phyloP scores from a whole-genome alignment of 2,888 invertebrate species.

The Ecdyonurus torrentis region DNA sequence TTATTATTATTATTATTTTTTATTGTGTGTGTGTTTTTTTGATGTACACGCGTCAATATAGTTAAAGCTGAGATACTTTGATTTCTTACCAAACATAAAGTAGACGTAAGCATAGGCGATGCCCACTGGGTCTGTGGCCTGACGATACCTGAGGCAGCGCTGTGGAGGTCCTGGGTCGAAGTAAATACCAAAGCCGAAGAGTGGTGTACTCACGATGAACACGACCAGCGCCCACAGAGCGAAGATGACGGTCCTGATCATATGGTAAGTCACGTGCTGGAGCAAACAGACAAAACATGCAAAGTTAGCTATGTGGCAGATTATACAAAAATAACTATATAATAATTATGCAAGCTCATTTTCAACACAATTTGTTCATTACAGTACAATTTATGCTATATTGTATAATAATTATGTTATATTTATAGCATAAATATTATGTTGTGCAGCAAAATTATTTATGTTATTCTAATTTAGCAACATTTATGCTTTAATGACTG shows the following conservation, averaged over 20 bases:
- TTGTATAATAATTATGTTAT: too few species aligned
- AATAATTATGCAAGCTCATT: too few species aligned
- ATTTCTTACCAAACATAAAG: constrained; percentile 57
- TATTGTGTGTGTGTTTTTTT: background rate
- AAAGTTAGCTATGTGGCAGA: too few species aligned
- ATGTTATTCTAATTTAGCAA: too few species aligned
- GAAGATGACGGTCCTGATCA: constrained; percentile 52
- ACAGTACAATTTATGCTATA: too few species aligned
- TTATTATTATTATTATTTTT: background rate
- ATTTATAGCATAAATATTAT: too few species aligned
- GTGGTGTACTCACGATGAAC: constrained; percentile 54
- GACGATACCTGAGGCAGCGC: constrained; percentile 52
- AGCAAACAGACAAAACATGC: constrained; percentile 22
- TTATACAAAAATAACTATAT: too few species aligned
- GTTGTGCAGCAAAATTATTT: too few species aligned
- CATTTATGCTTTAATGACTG: too few species aligned
- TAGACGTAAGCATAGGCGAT: constrained; percentile 59
- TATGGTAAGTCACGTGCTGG: constrained; percentile 65
- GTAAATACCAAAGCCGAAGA: constrained; percentile 57
- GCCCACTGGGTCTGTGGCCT: constrained; percentile 44
- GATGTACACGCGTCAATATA: background rate
- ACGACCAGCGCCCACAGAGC: constrained; percentile 51
- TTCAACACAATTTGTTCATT: too few species aligned
- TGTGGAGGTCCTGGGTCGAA: constrained; percentile 32
- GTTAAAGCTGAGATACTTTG: too few species aligned